Evolutionary conservation across 2,797 vertebrate species (phyloP).

Genomic region (Melopsittacus undulatus): DNA sequence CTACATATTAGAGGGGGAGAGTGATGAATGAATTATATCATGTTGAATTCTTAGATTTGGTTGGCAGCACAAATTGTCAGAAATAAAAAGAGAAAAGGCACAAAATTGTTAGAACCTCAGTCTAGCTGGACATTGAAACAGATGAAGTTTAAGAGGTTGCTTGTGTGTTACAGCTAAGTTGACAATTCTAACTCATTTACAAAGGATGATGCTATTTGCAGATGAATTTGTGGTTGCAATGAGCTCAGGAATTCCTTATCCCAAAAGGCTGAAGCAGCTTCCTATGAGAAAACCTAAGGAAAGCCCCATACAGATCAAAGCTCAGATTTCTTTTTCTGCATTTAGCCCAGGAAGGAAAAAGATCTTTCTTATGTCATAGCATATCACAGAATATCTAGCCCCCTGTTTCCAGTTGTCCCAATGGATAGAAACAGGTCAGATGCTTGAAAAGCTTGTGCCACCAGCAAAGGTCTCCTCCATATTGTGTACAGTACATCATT

Average conservation of each 20-base stretch:
- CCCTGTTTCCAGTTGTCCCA: neutral
- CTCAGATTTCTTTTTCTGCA: neutral
- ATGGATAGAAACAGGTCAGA: neutral
- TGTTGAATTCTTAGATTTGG: neutral
- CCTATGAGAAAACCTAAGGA: neutral
- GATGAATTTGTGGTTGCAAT: neutral
- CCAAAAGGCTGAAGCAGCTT: neutral
- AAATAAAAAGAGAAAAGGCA: fast-evolving
- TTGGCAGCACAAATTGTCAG: neutral
- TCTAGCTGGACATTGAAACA: neutral
- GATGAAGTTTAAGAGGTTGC: neutral
- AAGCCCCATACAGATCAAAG: neutral
- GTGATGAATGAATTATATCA: neutral
- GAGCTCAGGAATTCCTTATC: neutral
- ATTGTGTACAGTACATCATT: fast-evolving
- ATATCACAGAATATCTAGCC: neutral
- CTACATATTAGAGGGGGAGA: neutral
- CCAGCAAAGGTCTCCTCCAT: neutral
- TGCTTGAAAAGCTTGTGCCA: neutral
- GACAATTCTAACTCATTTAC: neutral
- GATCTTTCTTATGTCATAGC: neutral
- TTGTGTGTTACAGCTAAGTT: neutral
- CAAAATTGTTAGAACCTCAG: neutral
- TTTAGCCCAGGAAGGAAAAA: neutral
- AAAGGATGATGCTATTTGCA: neutral